phyloP scores from a whole-genome alignment of 2,113 vertebrate genomes.

The Ploceus nigricollis region DNA sequence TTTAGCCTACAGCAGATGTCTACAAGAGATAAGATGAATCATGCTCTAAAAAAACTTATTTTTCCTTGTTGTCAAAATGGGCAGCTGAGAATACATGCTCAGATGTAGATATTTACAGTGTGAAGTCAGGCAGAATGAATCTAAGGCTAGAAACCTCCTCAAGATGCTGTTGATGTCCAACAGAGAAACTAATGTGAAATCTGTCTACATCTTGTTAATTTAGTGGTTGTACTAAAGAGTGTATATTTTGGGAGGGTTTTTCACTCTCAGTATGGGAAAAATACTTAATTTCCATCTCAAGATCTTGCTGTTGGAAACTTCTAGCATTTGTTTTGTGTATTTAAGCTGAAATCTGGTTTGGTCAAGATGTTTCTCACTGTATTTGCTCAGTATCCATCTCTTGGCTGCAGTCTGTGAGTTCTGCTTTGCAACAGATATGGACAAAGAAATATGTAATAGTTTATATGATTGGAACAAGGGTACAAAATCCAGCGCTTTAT shows the following conservation, averaged over 20 bases:
- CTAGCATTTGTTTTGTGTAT: background rate
- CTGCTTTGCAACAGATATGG: background rate
- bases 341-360: background rate
- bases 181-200: background rate
- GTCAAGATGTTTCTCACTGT: background rate
- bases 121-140: background rate
- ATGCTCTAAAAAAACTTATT: background rate
- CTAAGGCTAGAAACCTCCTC: background rate
- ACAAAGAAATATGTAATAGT: background rate
- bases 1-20: background rate
- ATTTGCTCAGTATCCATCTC: background rate
- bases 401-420: background rate
- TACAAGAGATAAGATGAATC: background rate
- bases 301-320: background rate
- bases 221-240: background rate
- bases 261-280: background rate
- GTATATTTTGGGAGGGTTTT: background rate
- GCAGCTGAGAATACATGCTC: background rate
- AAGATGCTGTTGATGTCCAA: background rate
- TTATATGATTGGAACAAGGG: background rate
- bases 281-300: background rate
- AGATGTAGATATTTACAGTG: background rate
- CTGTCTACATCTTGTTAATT: background rate
- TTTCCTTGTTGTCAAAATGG: background rate
- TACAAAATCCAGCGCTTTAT: background rate